Base-by-base conservation (phyloP, 2,888 invertebrate species). In the Drosophila hamatofila region DNA sequence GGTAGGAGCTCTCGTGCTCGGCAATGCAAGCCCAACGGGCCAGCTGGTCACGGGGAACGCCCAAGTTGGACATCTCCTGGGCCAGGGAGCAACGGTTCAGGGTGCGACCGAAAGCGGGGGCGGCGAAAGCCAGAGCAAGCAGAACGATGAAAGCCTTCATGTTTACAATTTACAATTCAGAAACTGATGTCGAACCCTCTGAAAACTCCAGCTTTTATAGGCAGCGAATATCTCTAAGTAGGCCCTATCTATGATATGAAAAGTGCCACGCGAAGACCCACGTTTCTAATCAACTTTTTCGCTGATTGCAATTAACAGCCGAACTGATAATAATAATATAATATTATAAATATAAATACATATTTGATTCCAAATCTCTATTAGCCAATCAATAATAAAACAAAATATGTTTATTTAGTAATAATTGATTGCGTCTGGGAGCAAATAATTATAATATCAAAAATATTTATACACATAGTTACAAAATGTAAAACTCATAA, bases 1-100 rank as follows among this genome's bases (percentile, higher is more conserved):
- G 92, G 44, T 93, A 91, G 33, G 73, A 74, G 52, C 82, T 89
- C 73, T 89, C 83, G 33, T 80, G 72, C 71, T 89, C 61, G 16
- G 83, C 88, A 67, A 89, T 79, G 68, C 89, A 88, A 0, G 82
- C 74, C 89, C 89, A 91, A 21, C 52, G 65, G 12, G 70, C 33
- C 61, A 91, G 54, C 44, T 91, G 76, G 39, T 70, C 65, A 18
- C 75, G 77, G 12, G 89, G 82, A 6, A 86, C 80, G 46, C 88
- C 90, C 57, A 88, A 25, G 27, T 92, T 8, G 58, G 58, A 33
- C 86, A 91, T 79, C 58, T 85, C 87, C 9, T 61, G 69, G 35
- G 83, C 87, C 74, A 91, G 48, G 21, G 83, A 79, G 75, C 91
- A 91, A 51, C 85, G 83, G 48, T 73, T 44, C 66, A 85, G 80